Evolutionary conservation across 1,140 invertebrate genomes (phyloP).

Genomic region (Drosophila ercepeae): DNA sequence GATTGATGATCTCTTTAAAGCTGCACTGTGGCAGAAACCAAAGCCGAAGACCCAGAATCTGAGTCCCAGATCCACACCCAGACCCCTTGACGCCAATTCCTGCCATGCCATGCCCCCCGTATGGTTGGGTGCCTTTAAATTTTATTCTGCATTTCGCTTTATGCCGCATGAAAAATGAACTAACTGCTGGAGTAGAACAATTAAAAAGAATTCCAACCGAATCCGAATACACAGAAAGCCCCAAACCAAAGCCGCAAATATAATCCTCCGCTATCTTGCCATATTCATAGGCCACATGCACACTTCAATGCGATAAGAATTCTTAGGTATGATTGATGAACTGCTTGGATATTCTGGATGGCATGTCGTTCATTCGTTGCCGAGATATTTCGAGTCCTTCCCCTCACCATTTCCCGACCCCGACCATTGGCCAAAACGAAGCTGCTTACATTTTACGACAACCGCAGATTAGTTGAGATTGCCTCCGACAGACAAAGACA

Average conservation of each 20-base stretch:
- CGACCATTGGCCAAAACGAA: neutral
- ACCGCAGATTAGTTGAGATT: conserved; percentile 79
- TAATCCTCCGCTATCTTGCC: conserved; percentile 28
- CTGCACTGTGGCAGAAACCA: conserved; percentile 18
- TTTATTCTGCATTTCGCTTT: conserved; percentile 23
- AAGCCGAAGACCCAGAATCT: conserved; percentile 6
- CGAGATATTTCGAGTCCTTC: conserved; percentile 48
- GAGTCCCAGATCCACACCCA: conserved; percentile 5
- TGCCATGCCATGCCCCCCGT: conserved; percentile 2
- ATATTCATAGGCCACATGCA: conserved; percentile 22
- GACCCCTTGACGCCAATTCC: conserved; percentile 61
- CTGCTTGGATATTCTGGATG: conserved; percentile 41
- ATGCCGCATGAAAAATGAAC: conserved; percentile 61
- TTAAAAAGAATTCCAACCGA: conserved; percentile 44
- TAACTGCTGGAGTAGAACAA: conserved; percentile 50
- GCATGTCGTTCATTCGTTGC: conserved; percentile 65
- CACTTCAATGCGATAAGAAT: conserved; percentile 60
- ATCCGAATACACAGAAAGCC: neutral
- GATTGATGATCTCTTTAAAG: conserved; percentile 83
- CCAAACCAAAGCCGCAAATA: conserved; percentile 7
- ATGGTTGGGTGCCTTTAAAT: conserved; percentile 55
- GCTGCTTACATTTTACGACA: conserved; percentile 64
- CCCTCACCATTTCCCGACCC: neutral
- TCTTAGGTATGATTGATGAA: conserved; percentile 64
- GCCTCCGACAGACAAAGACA: conserved; percentile 61